Evolutionary conservation across 1,140 invertebrate genomes (phyloP), one percentile per base, ranked within the genome.

Genomic region (Chironomus striatipennis): DNA sequence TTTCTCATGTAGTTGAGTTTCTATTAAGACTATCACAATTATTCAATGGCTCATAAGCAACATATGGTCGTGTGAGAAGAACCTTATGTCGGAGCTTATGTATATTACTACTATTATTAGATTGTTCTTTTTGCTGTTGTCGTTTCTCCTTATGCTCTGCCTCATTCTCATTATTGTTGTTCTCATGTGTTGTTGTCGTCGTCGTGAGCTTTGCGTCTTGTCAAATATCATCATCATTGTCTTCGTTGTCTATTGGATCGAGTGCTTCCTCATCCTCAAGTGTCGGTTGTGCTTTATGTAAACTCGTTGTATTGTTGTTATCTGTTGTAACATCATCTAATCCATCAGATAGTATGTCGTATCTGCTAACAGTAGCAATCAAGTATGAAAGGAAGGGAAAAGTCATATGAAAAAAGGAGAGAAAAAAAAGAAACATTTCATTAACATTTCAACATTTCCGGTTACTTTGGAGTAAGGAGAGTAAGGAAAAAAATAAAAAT

Each of bases 1-100:
- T n/a, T n/a, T 57, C 47, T 57, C 12, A 57, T 57, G 47, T 57
- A n/a, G 47, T n/a, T n/a, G 47, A 57, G 47, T 57, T 57, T 57
- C 47, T 57, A n/a, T 70, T 18, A 70, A 70, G 17, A 21, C 65
- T 70, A 70, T 70, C 65, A 70, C 65, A 70, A 70, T 70, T 20
- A 70, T 70, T 70, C 20, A 70, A 70, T 70, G 65, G 65, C 65
- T 70, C 20, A 70, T 70, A 70, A 70, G 65, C 65, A 57, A 57
- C 47, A 70, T 70, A 70, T 70, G 65, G 20, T 21, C 65, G 12
- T 57, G 47, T 57, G 47, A 57, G 47, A 2, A 2, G 24, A 57
- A 57, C 12, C 47, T 57, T 57, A 5, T 57, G 47, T 57, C n/a
- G 12, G 47, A 57, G 47, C 47, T 57, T 57, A 57, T 57, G 47